Base-by-base conservation (phyloP, 2,888 invertebrate species). In the Melanargia galathea region DNA sequence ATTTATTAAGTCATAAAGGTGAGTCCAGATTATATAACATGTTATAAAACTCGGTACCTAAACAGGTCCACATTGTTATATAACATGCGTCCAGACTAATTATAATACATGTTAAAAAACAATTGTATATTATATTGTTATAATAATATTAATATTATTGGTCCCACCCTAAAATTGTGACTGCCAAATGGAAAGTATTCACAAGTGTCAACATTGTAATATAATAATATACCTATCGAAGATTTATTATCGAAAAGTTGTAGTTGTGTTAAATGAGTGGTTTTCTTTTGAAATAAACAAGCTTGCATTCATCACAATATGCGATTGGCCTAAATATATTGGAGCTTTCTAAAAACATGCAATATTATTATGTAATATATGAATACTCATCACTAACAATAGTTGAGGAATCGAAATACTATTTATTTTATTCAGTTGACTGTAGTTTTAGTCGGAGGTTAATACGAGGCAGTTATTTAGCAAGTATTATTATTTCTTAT, bases 121-220 rank as follows among this genome's bases (percentile, higher is more conserved):
- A 30, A 7, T 30, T 30, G 40, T 35, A 13, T 35, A 11, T 13
- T 16, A 40, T 40, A 16, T 40, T 16, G 35, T 13, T 35, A 35
- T 35, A 35, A 13, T 35, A 13, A n/a, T n/a, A n/a, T n/a, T n/a
- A n/a, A n/a, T n/a, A n/a, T n/a, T n/a, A n/a, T 16, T 38, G 38
- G 38, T 4, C 38, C 38, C n/a, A 30, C 13, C 35, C 6, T 52
- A 77, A 81, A 80, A 80, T 81, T 81, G 80, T 82, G 84, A 83
- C 84, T 83, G 87, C 87, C 86, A 87, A 87, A 86, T 81, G 69
- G 52, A 81, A 82, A 86, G 86, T 87, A 87, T 87, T 85, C 76
- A 75, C 75, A 70, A 74, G 83, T 84, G 82, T 84, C 80, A 81
- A 84, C 72, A 16, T 64, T 43, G 18, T 58, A 10, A 46, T 20